Evolutionary conservation across 2,888 invertebrate species (phyloP).

Genomic region (Synergus itoensis): DNA sequence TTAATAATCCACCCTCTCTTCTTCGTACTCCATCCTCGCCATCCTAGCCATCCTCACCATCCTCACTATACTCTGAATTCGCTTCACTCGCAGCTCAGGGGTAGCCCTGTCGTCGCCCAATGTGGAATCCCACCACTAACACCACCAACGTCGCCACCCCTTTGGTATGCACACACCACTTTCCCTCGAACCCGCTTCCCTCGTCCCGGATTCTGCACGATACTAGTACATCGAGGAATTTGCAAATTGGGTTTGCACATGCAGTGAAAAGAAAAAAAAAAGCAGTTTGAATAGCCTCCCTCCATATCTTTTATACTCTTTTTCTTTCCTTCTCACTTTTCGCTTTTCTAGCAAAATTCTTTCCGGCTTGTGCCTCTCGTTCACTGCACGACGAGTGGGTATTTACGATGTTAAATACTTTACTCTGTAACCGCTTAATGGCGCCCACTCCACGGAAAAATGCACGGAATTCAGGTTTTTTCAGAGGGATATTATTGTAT

Average conservation of each 20-base stretch:
- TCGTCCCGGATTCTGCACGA: slow-evolving; percentile 25
- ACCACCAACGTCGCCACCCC: slow-evolving; percentile 28
- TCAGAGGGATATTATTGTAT: neutral
- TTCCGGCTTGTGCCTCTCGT: slow-evolving; percentile 35
- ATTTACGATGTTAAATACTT: slow-evolving; percentile 24
- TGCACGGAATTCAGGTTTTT: neutral
- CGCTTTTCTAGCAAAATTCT: slow-evolving; percentile 25
- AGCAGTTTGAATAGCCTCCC: slow-evolving; percentile 51
- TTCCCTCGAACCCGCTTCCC: slow-evolving; percentile 35
- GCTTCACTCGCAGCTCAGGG: slow-evolving; percentile 32
- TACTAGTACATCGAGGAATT: slow-evolving; percentile 53
- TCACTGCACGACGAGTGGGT: slow-evolving; percentile 22
- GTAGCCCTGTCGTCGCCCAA: slow-evolving; percentile 18
- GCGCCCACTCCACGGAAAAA: neutral
- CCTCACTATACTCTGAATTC: slow-evolving; percentile 11
- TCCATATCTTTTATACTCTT: slow-evolving; percentile 29
- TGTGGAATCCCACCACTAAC: slow-evolving; percentile 31
- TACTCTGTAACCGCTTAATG: slow-evolving; percentile 30
- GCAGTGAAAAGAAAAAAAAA: slow-evolving; percentile 47
- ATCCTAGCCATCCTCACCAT: neutral
- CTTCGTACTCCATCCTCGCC: slow-evolving; percentile 11
- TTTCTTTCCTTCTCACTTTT: slow-evolving; percentile 41
- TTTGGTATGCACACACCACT: slow-evolving; percentile 37
- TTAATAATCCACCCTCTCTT: slow-evolving; percentile 36
- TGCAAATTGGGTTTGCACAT: slow-evolving; percentile 63